Evolutionary conservation across 53 echinoderm and acorn worm species (phyloP).

Genomic region (Temnopleurus reevesii): DNA sequence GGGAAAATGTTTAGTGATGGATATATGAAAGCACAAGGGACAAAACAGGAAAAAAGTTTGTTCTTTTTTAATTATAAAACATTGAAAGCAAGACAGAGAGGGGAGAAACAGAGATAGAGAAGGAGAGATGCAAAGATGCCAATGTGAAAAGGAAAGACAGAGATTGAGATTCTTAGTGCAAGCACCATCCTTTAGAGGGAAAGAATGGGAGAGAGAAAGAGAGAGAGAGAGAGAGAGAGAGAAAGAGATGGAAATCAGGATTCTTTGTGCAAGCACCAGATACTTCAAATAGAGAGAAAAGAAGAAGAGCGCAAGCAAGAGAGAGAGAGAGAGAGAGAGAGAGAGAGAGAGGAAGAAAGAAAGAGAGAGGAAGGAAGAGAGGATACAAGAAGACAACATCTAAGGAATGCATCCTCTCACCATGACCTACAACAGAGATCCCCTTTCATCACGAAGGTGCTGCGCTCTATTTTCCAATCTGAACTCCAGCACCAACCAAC

Average conservation of each 20-base stretch:
- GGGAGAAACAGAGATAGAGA: background rate
- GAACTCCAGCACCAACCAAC: background rate
- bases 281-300: background rate
- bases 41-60: too few relatives aligned
- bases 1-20: too few relatives aligned
- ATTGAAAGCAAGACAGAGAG: background rate
- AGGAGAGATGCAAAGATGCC: background rate
- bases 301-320: background rate
- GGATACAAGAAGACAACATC: slow-evolving; percentile 18
- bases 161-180: background rate
- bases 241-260: background rate
- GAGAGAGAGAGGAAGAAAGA: background rate
- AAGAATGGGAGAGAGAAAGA: background rate
- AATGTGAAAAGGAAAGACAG: background rate
- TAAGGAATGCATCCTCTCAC: slow-evolving; percentile 51
- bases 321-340: background rate
- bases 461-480: slow-evolving; percentile 20
- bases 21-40: too few relatives aligned
- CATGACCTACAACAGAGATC: slow-evolving; percentile 62
- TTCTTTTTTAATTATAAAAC: too few relatives aligned
- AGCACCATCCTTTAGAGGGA: background rate
- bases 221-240: background rate
- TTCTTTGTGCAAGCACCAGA: background rate
- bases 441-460: slow-evolving; percentile 53
- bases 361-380: background rate